Conservation (phyloP, 2,888 invertebrate species). For the Chironomus riparius region DNA sequence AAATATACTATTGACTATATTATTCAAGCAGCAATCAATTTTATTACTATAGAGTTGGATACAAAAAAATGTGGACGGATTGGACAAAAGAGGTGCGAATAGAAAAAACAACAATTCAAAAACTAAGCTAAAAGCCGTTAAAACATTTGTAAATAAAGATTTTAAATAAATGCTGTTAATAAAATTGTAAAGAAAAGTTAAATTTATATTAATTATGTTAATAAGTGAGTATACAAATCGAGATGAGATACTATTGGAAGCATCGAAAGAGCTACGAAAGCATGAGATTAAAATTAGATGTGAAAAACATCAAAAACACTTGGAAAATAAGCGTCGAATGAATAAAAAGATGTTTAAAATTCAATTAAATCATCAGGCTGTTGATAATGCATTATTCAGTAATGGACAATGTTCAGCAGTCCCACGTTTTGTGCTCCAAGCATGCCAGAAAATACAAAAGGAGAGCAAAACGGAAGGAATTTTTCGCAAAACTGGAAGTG, state of each 20-base stretch:
- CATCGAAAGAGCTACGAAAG: slow-evolving; percentile 56
- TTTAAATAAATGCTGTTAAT: not conserved
- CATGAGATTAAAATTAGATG: slow-evolving; percentile 62
- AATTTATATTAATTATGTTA: slow-evolving; percentile 42
- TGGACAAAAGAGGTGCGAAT: too few species aligned
- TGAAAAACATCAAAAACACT: slow-evolving; percentile 45
- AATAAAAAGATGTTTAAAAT: slow-evolving; percentile 46
- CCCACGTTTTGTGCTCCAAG: slow-evolving; percentile 62
- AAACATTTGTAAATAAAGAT: not conserved
- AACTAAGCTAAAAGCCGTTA: too few species aligned
- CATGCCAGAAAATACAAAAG: slow-evolving; percentile 57
- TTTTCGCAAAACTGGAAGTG: slow-evolving; percentile 81
- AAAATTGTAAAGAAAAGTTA: not conserved
- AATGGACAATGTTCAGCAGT: slow-evolving; percentile 62
- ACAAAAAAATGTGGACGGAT: too few species aligned
- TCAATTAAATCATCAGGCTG: slow-evolving; percentile 45
- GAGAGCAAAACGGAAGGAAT: slow-evolving; percentile 71
- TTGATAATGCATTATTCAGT: slow-evolving; percentile 51
- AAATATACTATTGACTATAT: too few species aligned
- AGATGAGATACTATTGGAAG: slow-evolving; percentile 48
- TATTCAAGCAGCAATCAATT: too few species aligned
- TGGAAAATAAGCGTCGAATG: not conserved
- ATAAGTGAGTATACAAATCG: slow-evolving; percentile 48
- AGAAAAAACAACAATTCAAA: too few species aligned
- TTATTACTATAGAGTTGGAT: too few species aligned